phyloP scores from a whole-genome alignment of 2,888 invertebrate genomes.

The Netelia fuscicornis region DNA sequence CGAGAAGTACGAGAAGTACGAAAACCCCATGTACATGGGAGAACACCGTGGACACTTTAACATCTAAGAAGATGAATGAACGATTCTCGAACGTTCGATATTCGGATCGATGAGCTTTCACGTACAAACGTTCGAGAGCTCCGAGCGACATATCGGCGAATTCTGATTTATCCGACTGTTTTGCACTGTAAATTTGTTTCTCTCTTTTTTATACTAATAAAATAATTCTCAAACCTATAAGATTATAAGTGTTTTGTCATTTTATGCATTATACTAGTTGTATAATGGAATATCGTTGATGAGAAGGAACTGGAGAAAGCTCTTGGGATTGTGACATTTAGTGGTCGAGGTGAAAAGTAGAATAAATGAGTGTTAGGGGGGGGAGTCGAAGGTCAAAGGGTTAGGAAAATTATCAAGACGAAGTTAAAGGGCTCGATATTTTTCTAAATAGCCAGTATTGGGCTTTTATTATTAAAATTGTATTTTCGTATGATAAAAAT shows the following conservation, averaged over 20 bases:
- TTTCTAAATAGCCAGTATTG: neutral
- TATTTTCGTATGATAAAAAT: no score
- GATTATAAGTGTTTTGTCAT: neutral
- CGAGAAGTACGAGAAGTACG: conserved; percentile 60
- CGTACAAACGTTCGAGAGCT: conserved; percentile 46
- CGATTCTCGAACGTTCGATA: conserved; percentile 32
- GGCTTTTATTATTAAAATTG: neutral
- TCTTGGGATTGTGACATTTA: neutral
- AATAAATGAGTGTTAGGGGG: neutral
- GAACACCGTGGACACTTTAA: conserved; percentile 52
- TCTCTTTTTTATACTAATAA: conserved; percentile 40
- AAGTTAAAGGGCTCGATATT: neutral
- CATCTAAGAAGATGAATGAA: conserved; percentile 46
- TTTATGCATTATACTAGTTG: neutral
- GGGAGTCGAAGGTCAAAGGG: neutral
- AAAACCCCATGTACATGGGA: conserved; percentile 53
- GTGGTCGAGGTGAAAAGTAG: neutral
- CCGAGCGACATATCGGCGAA: conserved; percentile 7
- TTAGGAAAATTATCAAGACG: neutral
- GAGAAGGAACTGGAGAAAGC: conserved; percentile 9
- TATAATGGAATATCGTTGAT: neutral
- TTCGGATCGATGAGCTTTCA: neutral
- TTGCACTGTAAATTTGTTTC: conserved; percentile 42
- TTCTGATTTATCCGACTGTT: conserved; percentile 39
- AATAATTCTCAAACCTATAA: conserved; percentile 40